Percentiles rank a stretch among this genome's conserved stretches.
Conservation (phyloP, 2,797 vertebrate species). For the Linurgus olivaceus region DNA sequence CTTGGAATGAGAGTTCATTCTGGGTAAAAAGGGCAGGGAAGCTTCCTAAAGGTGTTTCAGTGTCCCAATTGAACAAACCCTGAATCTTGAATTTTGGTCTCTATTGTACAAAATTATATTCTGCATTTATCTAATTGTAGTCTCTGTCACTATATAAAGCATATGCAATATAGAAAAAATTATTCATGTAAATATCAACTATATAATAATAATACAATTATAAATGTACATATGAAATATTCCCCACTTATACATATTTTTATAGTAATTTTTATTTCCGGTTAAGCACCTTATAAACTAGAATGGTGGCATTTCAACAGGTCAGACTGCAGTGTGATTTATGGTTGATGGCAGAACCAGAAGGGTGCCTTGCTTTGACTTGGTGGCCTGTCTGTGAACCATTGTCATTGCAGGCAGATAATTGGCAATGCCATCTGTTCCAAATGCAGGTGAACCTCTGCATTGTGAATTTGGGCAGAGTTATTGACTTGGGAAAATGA, state of each 20-base stretch:
- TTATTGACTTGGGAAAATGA: background rate
- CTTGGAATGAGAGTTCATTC: background rate
- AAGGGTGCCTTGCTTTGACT: background rate
- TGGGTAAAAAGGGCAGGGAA: background rate
- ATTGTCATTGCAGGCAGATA: background rate
- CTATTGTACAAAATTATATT: background rate
- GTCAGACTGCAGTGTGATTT: background rate
- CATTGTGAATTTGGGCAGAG: background rate
- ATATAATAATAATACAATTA: background rate
- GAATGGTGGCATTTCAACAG: background rate
- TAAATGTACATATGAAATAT: background rate
- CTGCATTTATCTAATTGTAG: background rate
- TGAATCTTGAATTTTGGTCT: background rate
- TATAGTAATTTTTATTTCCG: background rate
- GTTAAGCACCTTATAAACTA: background rate
- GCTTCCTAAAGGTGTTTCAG: background rate
- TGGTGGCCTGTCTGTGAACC: background rate
- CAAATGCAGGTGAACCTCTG: background rate
- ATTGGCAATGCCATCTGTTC: background rate
- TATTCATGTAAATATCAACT: too few relatives aligned
- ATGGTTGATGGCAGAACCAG: background rate
- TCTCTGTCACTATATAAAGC: background rate
- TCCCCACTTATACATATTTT: accelerated
- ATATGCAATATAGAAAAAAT: background rate
- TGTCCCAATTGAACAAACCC: background rate